phyloP scores from a whole-genome alignment of 2,888 invertebrate species.

The Synergus japonicus region DNA sequence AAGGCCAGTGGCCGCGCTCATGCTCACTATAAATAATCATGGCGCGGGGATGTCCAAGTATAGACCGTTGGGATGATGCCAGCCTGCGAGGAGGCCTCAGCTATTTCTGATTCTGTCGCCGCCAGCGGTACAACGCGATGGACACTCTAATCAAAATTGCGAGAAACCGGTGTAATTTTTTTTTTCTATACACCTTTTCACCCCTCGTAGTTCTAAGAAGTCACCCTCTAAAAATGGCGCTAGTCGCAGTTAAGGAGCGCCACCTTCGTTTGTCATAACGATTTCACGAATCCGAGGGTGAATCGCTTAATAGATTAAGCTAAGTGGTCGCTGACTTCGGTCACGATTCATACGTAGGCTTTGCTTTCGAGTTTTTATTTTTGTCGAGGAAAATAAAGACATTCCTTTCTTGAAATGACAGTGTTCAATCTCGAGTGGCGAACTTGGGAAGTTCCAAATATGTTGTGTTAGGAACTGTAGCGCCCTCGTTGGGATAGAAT shows the following conservation, averaged over 20 bases:
- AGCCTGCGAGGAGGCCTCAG: constrained; percentile 79
- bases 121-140: constrained; percentile 66
- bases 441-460: too few relatives aligned
- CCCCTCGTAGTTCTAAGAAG: not conserved
- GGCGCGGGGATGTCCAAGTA: constrained; percentile 89
- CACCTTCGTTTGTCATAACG: not conserved
- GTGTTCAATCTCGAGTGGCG: too few relatives aligned
- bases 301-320: not conserved
- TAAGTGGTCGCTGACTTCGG: constrained; percentile 4
- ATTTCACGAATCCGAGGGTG: not conserved
- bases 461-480: too few relatives aligned
- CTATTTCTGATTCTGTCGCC: constrained; percentile 76
- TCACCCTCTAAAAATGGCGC: not conserved
- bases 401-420: not conserved
- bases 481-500: too few relatives aligned
- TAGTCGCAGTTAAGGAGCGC: not conserved
- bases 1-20: constrained; percentile 78
- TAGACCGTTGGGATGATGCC: constrained; percentile 90
- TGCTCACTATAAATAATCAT: constrained; percentile 85
- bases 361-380: not conserved
- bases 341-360: not conserved
- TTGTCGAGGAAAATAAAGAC: not conserved
- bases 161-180: constrained; percentile 39
- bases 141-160: constrained; percentile 66
- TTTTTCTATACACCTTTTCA: not conserved